Evolutionary conservation across 2,888 invertebrate species (phyloP), one percentile per base, ranked within the genome.

Genomic region (Scaptomyza tumidula): DNA sequence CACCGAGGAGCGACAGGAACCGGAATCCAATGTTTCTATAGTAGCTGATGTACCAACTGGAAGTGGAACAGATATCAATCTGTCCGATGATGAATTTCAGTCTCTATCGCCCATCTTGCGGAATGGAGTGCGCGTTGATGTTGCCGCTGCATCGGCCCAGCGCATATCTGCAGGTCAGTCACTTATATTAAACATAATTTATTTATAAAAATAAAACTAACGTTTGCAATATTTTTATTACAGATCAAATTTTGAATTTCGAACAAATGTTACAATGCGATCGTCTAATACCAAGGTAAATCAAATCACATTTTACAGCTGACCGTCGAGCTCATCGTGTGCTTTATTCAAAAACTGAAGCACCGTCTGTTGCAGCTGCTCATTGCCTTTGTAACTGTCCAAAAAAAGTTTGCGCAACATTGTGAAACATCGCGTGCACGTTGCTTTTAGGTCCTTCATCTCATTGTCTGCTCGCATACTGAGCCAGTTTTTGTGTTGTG

Each of bases 241-340:
- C 77, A 90, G 90, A 90, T 85, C 90, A 89, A 82, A 84, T 87
- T 13, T 74, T 81, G 37, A 90, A 80, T 64, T 71, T 90, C 49
- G 90, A 90, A 63, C 85, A 89, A 71, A 75, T 89, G 65, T 50
- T 89, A 29, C 89, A 86, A 54, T 80, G 89, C 43, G 90, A 90
- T 46, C 80, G 86, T 13, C 73, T 81, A 14, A 84, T 88, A 67
- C 86, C 89, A 53, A 78, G 90, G 90, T 90, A 76, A 73, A 66
- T 14, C 11, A 11, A 33, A 33, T 10, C 33, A 33, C 6, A 35
- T 11, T n/a, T 49, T 50, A 74, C 6, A 62, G 0, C 68, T 49
- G 31, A 10, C 57, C 48, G 53, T 67, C 50, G 54, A 89, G 48
- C 49, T 86, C 58, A 27, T 75, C 43, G 53, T 46, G 64, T 16